Conservation (phyloP, 2,797 vertebrate genomes). For the Chiloscyllium punctatum region DNA sequence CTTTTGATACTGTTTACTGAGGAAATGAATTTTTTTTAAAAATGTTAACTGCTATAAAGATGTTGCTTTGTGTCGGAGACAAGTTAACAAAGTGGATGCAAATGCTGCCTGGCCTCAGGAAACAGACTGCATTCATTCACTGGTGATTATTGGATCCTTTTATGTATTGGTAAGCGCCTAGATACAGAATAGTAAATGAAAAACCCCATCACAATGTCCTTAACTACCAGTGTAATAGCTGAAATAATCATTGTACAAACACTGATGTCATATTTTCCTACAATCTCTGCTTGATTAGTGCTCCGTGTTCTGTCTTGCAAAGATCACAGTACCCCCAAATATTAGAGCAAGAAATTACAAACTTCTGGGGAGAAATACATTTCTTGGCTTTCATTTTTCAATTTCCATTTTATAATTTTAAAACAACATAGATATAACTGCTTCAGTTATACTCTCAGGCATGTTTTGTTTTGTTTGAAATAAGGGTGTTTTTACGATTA, state of each 20-base stretch:
- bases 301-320: background rate
- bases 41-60: background rate
- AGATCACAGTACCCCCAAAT: background rate
- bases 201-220: slow-evolving; percentile 13
- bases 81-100: background rate
- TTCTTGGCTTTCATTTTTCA: background rate
- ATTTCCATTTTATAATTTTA: background rate
- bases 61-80: background rate
- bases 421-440: background rate
- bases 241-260: background rate
- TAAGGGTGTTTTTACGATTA: background rate
- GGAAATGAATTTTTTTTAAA: background rate
- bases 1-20: background rate
- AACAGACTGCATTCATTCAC: background rate
- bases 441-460: background rate
- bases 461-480: background rate
- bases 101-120: background rate
- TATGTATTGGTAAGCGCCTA: slow-evolving; percentile 19
- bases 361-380: background rate
- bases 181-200: slow-evolving; percentile 35
- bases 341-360: background rate
- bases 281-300: background rate
- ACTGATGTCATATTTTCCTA: slow-evolving; percentile 27
- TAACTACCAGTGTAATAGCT: background rate
- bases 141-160: background rate